phyloP scores from a whole-genome alignment of 2,888 invertebrate species.

The Thelaira solivaga region DNA sequence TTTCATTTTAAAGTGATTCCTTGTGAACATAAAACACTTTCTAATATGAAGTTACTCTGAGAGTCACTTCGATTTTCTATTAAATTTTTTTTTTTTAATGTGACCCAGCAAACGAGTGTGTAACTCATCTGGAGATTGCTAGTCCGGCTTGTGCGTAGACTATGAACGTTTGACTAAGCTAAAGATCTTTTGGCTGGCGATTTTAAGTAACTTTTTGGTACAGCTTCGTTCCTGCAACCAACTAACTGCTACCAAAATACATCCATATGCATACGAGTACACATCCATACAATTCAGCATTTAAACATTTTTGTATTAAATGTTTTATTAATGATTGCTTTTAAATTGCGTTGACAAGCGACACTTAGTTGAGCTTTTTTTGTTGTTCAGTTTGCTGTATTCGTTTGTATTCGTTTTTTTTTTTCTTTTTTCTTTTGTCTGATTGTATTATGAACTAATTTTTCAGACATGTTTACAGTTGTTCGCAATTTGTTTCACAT shows the following conservation, averaged over 20 bases:
- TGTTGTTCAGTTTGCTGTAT: conserved; percentile 22
- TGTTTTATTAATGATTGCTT: conserved; percentile 74
- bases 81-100: too few species aligned
- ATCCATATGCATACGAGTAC: neutral
- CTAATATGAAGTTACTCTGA: too few species aligned
- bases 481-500: conserved; percentile 65
- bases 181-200: too few species aligned
- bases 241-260: neutral
- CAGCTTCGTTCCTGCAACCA: neutral
- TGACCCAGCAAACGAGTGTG: too few species aligned
- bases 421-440: conserved; percentile 40
- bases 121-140: too few species aligned
- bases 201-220: neutral
- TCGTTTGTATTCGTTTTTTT: conserved; percentile 20
- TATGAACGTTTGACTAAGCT: too few species aligned
- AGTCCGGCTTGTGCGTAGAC: neutral
- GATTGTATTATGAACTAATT: conserved; percentile 63
- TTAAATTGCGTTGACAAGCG: conserved; percentile 72
- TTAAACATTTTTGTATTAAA: conserved; percentile 59
- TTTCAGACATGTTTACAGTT: conserved; percentile 65
- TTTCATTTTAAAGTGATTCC: too few species aligned
- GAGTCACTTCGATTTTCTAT: too few species aligned
- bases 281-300: conserved; percentile 29
- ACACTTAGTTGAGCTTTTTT: conserved; percentile 54
- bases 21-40: too few species aligned